Base-by-base conservation (phyloP, 2,797 vertebrate species). In the Dipus sagitta region DNA sequence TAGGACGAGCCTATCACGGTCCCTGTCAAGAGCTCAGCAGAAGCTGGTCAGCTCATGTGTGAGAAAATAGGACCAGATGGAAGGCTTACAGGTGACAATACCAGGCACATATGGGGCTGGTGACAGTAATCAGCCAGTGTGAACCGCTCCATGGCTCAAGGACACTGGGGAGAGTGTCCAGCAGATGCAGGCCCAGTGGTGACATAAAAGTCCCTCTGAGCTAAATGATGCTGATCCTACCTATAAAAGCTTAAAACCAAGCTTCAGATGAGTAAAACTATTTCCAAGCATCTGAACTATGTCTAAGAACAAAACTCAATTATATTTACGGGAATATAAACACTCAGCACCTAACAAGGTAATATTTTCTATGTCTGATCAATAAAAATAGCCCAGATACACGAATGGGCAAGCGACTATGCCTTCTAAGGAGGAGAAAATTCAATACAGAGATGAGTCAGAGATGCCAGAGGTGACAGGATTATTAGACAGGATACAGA, bases 41-140 rank as follows among this genome's bases (percentile, higher is more conserved):
- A 28, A 26, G 34, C 9, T 2, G 21, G 4, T 32, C 8, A 10
- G 3, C 15, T 21, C 0, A 0, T 0, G 5, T 6, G 4, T 28
- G 62, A 65, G 28, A 30, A 1, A 12, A 24, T 15, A 64, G 54
- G 30, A 10, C 10, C 11, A 3, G 4, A 0, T 4, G 2, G 6
- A n/a, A 20, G 15, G 30, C 5, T 8, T n/a, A 71, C 17, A 71
- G 70, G 74, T 52, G 72, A 26, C 30, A 1, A 18, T 14, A 12
- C 18, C 20, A 23, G 20, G 26, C 32, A 62, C 71, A 75, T 26
- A 42, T 4, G 6, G 23, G 32, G 52, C 8, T 4, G 13, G 75
- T 2, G 0, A 1, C 0, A 4, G 15, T 30, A 20, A 17, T 18
- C 30, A 32, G 2, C 15, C n/a, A 0, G 1, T 2, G 38, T 0